Conservation (phyloP, 2,113 vertebrate genomes). For the Manacus vitellinus region DNA sequence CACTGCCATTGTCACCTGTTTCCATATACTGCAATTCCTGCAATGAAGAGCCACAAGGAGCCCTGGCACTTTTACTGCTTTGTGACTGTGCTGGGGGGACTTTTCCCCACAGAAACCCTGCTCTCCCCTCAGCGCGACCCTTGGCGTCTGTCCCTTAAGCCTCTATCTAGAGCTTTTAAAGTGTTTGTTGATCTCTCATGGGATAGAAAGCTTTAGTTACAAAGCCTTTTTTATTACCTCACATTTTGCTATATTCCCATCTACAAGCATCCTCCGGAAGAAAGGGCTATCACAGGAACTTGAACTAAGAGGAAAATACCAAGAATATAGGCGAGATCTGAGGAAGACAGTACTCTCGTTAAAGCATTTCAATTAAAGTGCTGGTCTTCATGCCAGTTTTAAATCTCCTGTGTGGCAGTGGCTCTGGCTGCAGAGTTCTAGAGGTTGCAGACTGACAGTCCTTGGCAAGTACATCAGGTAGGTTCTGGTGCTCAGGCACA, state of each 20-base stretch:
- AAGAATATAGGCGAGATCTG: not conserved
- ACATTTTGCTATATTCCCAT: not conserved
- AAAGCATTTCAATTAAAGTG: not conserved
- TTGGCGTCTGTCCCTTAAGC: not conserved
- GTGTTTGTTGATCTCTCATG: not conserved
- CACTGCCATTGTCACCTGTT: not conserved
- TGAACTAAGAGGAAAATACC: not conserved
- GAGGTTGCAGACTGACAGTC: not conserved
- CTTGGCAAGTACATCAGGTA: not conserved
- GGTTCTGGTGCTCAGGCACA: not conserved
- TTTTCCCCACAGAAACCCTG: not conserved
- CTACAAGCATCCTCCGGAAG: not conserved
- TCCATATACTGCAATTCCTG: not conserved
- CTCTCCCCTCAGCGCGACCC: not conserved
- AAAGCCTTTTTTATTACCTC: not conserved
- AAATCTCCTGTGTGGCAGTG: not conserved
- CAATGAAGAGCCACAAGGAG: not conserved
- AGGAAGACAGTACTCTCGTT: not conserved
- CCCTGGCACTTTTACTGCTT: not conserved
- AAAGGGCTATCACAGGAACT: not conserved
- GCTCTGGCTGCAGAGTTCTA: not conserved
- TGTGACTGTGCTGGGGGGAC: not conserved
- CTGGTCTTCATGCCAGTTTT: not conserved
- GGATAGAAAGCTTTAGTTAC: not conserved
- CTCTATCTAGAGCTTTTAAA: not conserved